These are phyloP conservation scores for Otolemur crassicaudatus DNA, from an alignment of 2,797 vertebrate species.

Conservation along the genomic window DNA sequence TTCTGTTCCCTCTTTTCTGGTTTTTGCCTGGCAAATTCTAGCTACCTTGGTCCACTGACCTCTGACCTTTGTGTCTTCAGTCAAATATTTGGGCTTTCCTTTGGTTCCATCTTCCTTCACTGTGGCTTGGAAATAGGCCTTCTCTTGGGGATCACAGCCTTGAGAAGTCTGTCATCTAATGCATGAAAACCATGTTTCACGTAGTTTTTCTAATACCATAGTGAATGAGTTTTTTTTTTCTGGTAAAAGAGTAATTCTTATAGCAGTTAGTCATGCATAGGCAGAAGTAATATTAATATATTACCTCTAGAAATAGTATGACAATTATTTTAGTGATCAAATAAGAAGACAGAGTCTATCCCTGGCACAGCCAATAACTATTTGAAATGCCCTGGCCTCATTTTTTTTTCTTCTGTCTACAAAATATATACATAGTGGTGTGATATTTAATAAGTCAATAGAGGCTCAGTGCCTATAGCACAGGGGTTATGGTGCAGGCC, in stretches of 20 bases:
- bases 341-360: not conserved
- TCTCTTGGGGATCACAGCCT: not conserved
- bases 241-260: not conserved
- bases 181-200: not conserved
- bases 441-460: not conserved
- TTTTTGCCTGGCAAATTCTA: not conserved
- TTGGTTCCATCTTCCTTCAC: not conserved
- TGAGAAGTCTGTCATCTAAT: not conserved
- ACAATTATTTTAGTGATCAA: not conserved
- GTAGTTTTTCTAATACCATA: not conserved
- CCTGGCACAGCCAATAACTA: not conserved
- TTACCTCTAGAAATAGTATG: not conserved
- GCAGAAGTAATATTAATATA: not conserved
- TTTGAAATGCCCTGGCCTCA: not conserved
- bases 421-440: not conserved
- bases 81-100: not conserved
- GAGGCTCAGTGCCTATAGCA: no score
- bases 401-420: not conserved
- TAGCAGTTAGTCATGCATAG: not conserved
- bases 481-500: no score
- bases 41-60: not conserved
- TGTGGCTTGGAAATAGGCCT: not conserved
- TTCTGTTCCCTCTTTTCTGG: not conserved
- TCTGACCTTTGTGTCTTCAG: not conserved
- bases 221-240: not conserved